Evolutionary conservation across 2,888 invertebrate genomes (phyloP).

Genomic region (Masnerella sp.): DNA sequence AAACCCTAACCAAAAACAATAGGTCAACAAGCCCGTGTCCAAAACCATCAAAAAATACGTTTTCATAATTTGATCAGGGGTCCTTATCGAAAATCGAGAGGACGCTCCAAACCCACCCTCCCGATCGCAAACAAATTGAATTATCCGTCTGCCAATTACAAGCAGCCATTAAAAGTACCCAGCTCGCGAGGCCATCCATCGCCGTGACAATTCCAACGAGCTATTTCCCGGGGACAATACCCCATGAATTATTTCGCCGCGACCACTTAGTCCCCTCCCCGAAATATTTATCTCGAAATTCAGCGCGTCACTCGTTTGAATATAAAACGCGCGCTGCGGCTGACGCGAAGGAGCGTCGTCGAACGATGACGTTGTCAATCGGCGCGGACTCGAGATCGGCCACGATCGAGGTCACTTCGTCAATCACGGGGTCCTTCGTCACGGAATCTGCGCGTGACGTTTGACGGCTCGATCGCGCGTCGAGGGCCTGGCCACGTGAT

Average conservation of each 20-base stretch:
- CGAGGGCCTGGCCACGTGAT: conserved; percentile 33
- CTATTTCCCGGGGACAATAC: conserved; percentile 43
- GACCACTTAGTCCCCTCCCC: conserved; percentile 10
- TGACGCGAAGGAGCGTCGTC: conserved; percentile 38
- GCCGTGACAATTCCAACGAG: conserved; percentile 46
- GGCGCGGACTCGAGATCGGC: conserved; percentile 21
- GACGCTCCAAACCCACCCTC: too few species aligned
- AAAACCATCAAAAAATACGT: too few species aligned
- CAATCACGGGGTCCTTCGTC: conserved; percentile 65
- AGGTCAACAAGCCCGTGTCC: too few species aligned
- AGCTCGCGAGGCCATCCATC: conserved; percentile 22
- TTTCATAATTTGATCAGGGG: too few species aligned
- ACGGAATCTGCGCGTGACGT: conserved; percentile 71
- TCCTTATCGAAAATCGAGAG: too few species aligned
- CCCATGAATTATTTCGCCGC: conserved; percentile 41
- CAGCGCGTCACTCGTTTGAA: conserved; percentile 23
- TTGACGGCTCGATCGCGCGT: conserved; percentile 67
- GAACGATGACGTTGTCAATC: conserved; percentile 15
- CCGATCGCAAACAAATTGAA: too few species aligned
- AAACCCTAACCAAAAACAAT: too few species aligned
- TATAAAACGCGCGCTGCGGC: conserved; percentile 18
- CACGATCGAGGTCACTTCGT: conserved; percentile 69
- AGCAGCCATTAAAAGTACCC: too few species aligned
- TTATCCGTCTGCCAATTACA: conserved; percentile 39
- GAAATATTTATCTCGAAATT: conserved; percentile 25